These are phyloP conservation scores for Pempheris klunzingeri DNA, from an alignment of 2,797 vertebrate species.

Conservation along the genomic window DNA sequence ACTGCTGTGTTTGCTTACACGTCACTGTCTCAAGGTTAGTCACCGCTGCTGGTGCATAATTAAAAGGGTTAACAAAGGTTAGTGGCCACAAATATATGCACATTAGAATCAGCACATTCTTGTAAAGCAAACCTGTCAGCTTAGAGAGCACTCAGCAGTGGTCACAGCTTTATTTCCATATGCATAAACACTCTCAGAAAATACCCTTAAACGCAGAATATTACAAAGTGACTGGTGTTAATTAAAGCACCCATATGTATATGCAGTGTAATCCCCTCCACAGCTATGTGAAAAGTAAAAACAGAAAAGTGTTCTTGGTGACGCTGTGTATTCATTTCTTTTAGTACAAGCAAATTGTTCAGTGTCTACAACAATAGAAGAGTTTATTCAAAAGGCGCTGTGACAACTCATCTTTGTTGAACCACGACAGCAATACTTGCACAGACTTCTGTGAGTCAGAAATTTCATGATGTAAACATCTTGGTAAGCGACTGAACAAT, in stretches of 20 bases:
- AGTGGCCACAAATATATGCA: slow-evolving; percentile 46
- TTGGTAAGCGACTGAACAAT: slow-evolving; percentile 49
- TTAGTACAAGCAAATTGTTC: slow-evolving; percentile 50
- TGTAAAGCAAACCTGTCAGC: slow-evolving; percentile 56
- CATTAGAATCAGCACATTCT: slow-evolving; percentile 61
- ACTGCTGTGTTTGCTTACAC: slow-evolving; percentile 42
- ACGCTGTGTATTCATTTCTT: slow-evolving; percentile 46
- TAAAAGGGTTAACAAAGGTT: slow-evolving; percentile 55
- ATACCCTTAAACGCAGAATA: slow-evolving; percentile 49
- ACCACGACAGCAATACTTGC: slow-evolving; percentile 54
- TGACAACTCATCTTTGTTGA: slow-evolving; percentile 65
- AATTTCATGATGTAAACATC: slow-evolving; percentile 59
- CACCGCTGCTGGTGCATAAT: slow-evolving; percentile 40
- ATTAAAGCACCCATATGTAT: slow-evolving; percentile 54
- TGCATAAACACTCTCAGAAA: slow-evolving; percentile 51
- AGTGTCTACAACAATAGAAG: slow-evolving; percentile 47
- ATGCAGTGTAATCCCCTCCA: slow-evolving; percentile 31
- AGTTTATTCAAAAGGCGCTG: slow-evolving; percentile 52
- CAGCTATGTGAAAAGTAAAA: slow-evolving; percentile 34
- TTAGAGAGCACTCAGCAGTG: slow-evolving; percentile 43
- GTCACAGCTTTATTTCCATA: slow-evolving; percentile 68
- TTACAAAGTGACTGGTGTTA: slow-evolving; percentile 68
- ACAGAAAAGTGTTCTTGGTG: slow-evolving; percentile 6
- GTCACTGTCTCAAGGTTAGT: slow-evolving; percentile 46
- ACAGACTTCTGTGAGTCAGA: slow-evolving; percentile 41